Evolutionary conservation across 2,888 invertebrate genomes (phyloP).

Genomic region (Synergus gifuensis): DNA sequence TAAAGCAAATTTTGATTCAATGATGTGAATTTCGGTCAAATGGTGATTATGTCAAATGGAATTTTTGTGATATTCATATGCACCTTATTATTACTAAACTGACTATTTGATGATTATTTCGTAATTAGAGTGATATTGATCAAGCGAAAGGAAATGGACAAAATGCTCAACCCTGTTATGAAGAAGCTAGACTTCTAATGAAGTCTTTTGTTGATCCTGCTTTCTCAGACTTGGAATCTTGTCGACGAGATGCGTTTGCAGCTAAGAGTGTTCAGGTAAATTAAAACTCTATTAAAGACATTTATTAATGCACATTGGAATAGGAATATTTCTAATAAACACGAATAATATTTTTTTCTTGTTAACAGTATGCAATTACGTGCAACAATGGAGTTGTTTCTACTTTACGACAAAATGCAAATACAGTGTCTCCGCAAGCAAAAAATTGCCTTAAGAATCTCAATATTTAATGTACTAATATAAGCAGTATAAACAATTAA

Average conservation of each 20-base stretch:
- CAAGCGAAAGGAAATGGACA: background rate
- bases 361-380: background rate
- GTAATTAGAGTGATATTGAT: background rate
- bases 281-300: too few species aligned
- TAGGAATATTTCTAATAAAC: background rate
- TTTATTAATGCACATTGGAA: too few species aligned
- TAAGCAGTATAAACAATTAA: too few species aligned
- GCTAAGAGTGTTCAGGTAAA: slow-evolving; percentile 20
- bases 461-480: too few species aligned
- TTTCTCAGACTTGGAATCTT: background rate
- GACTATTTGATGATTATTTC: background rate
- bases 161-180: slow-evolving; percentile 23
- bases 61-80: background rate
- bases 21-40: too few species aligned
- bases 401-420: background rate
- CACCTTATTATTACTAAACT: background rate
- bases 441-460: background rate
- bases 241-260: slow-evolving; percentile 4
- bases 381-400: slow-evolving; percentile 11
- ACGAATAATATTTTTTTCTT: background rate
- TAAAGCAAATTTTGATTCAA: too few species aligned
- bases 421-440: background rate
- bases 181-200: background rate
- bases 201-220: background rate
- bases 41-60: background rate